Evolutionary conservation across 2,888 invertebrate genomes (phyloP).

Genomic region (Hyles lineata): DNA sequence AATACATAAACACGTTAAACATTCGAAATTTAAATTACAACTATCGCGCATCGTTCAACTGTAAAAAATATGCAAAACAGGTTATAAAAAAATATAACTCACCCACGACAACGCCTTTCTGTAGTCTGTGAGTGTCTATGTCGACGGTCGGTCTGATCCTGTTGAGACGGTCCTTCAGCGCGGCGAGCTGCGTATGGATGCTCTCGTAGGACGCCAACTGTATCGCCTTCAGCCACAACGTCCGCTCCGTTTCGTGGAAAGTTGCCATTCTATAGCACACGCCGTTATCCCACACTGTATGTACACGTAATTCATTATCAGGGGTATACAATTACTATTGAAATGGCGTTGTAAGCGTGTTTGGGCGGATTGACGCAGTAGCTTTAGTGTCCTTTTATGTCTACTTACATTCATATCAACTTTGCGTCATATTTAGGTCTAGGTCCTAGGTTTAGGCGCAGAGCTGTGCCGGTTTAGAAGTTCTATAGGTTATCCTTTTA

Average conservation of each 20-base stretch:
- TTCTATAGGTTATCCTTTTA: too few species aligned
- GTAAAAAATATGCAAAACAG: not conserved
- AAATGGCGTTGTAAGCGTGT: not conserved
- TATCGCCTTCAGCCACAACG: conserved; percentile 94
- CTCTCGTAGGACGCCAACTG: conserved; percentile 93
- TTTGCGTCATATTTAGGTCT: not conserved
- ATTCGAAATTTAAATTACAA: too few species aligned
- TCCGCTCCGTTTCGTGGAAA: conserved; percentile 91
- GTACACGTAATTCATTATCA: conserved; percentile 5
- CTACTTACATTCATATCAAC: not conserved
- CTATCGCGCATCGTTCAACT: not conserved
- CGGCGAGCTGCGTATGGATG: conserved; percentile 89
- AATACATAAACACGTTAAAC: too few species aligned
- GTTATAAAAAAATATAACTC: conserved; percentile 37
- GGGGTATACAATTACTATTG: conserved; percentile 2
- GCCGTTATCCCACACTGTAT: conserved; percentile 92
- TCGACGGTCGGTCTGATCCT: conserved; percentile 87
- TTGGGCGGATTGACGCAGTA: conserved; percentile 5
- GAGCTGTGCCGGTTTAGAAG: too few species aligned
- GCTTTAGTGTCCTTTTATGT: not conserved
- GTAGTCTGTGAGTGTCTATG: conserved; percentile 88
- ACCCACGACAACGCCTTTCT: conserved; percentile 89
- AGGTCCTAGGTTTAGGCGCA: too few species aligned
- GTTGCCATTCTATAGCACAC: conserved; percentile 92
- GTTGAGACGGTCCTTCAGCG: conserved; percentile 87